phyloP scores from a whole-genome alignment of 2,797 vertebrate species.

The Eulemur mongoz region DNA sequence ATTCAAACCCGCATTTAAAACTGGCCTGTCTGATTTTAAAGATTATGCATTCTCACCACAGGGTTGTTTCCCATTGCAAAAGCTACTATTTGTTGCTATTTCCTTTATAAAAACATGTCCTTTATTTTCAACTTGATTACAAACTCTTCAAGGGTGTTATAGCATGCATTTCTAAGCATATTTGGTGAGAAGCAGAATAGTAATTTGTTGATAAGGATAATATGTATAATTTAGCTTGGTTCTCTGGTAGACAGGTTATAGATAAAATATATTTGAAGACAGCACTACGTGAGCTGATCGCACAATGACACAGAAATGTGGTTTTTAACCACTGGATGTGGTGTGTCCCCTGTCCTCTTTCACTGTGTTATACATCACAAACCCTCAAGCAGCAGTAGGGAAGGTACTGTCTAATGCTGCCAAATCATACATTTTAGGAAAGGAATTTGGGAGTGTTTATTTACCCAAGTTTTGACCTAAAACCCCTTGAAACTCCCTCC shows the following conservation, averaged over 20 bases:
- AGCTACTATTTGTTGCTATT: neutral
- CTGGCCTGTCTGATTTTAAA: neutral
- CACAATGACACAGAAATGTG: neutral
- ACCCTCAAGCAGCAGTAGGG: no score
- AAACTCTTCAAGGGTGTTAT: neutral
- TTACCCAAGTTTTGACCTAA: neutral
- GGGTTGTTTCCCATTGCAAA: neutral
- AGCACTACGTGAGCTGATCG: neutral
- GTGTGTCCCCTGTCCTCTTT: neutral
- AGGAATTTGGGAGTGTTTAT: neutral
- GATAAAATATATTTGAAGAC: neutral
- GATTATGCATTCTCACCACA: neutral
- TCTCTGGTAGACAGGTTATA: neutral
- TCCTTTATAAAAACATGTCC: neutral
- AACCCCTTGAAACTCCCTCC: neutral
- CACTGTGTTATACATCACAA: neutral
- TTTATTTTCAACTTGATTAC: neutral
- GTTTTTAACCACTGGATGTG: neutral
- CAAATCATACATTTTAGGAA: neutral
- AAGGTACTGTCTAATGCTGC: neutral
- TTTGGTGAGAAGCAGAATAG: neutral
- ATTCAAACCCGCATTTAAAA: neutral
- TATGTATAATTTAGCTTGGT: neutral
- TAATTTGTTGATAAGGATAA: neutral
- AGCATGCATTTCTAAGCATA: neutral